Base-by-base conservation (phyloP, 2,888 invertebrate species). In the Antitype chi region DNA sequence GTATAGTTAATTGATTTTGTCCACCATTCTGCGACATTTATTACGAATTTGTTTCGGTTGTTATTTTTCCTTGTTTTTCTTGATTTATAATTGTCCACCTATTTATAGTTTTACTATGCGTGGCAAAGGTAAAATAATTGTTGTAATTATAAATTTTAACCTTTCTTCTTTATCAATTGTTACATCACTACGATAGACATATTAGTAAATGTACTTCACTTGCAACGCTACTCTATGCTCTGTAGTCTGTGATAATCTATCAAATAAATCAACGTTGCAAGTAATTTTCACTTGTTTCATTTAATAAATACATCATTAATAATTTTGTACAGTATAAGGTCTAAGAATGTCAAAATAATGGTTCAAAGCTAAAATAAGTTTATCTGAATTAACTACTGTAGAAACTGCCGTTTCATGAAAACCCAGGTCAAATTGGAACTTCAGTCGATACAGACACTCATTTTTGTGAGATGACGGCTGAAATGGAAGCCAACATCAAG, bases 1-100 rank as follows among this genome's bases (percentile, higher is more conserved):
- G 38, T 43, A n/a, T 13, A 69, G 4, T 25, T 62, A 74, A 72
- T 82, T 72, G 70, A 71, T 74, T 78, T 3, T 55, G 28, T 74
- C 20, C 74, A 57, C 53, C 11, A 25, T 47, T 52, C 15, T 13
- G 32, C 5, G 52, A 70, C 55, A 52, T 66, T 60, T 60, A 62
- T 72, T 71, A 13, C 6, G 4, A 28, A 76, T 81, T 81, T 1
- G 57, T 4, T 49, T 15, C 53, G 59, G 70, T n/a, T 47, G 0
- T 55, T 70, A 49, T 28, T 52, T 43, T 63, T 17, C 13, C 17
- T 32, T 13, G 0, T n/a, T 55, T 60, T 60, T 60, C 20, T 9
- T n/a, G 8, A 13, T 28, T 5, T 43, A 1, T 66, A 17, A 11
- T 7, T 17, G 2, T 43, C 5, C 8, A n/a, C 23, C 3, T 47